Evolutionary conservation across 2,888 invertebrate genomes (phyloP), one percentile per base, ranked within the genome.

Genomic region (Synanthedon tipuliformis): DNA sequence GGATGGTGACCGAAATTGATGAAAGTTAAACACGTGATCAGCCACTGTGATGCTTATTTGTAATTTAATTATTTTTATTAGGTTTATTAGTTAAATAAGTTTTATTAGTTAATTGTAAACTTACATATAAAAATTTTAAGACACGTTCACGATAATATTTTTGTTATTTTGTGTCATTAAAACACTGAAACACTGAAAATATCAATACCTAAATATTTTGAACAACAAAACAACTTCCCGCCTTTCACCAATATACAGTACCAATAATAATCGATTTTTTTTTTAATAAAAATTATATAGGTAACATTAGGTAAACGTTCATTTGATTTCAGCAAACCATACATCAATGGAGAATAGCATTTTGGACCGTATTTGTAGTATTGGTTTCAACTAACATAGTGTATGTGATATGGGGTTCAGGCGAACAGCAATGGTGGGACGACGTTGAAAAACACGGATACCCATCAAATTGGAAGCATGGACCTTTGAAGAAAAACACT

Each of bases 371-470:
- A 41, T 89, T 93, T 45, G 89, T 68, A 0, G 90, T 94, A 0
- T 89, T 95, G 57, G 66, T 90, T 12, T 69, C 89, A 0, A 92
- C 94, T 0, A 93, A 93, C 69, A 49, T 91, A 0, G 69, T 94
- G 0, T 95, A 92, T 74, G 61, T 92, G 1, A 63, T 93, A 10
- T 94, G 90, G 82, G 94, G 92, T 1, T 92, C 93, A 15, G 94
- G 93, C 0, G 92, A 94, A 41, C 89, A 92, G 18, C 93, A 95
- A 61, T 89, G 90, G 66, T 95, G 94, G 94, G 94, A 95, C 65
- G 89, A 92, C 55, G 89, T 90, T 0, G 80, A 88, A 41, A 86
- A 84, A 54, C 63, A 73, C 45, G 87, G 86, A 0, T 87, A 87
- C 57, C 87, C 88, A 0, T 51, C 63, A 0, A 68, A 63, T 34